Evolutionary conservation across 53 echinoderm and acorn worm species (phyloP), one percentile per base, ranked within the genome.

Genomic region (Actinopyga echinites): DNA sequence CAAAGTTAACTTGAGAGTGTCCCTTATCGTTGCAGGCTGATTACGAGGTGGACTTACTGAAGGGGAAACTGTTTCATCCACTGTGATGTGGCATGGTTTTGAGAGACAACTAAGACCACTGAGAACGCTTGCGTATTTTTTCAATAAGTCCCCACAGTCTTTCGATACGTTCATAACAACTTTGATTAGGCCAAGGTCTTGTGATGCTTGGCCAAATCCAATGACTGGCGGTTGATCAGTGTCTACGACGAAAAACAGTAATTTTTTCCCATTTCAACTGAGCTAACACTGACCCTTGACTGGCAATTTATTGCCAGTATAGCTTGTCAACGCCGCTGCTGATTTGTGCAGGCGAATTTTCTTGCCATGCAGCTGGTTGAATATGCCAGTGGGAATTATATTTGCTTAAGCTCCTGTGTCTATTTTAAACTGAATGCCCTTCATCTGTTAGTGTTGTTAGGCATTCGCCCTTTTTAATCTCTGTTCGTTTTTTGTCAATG

Each of bases 381-480:
- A 83, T 5, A 75, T 86, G 53, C 23, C 79, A n/a, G n/a, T n/a
- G n/a, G n/a, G n/a, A n/a, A n/a, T n/a, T n/a, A n/a, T n/a, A n/a
- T n/a, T n/a, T 26, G 82, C 92, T 73, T 83, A 75, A 1, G 84
- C 83, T 65, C 92, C 89, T 26, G 79, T 83, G 37, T 91, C 91
- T 22, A 91, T 62, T 26, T 91, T 88, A 26, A 91, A 86, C 12
- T 79, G 53, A 22, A 85, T 55, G 20, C 49, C 56, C 38, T 15
- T 71, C 77, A 35, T 84, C 57, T 4, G 22, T 60, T 32, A 82
- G 74, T 82, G 80, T 1, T 30, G 62, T 60, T 5, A 69, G 37
- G 38, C 38, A 69, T 69, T 36, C 69, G 5, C 32, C 69, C 29
- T 0, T n/a, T 56, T 57, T 29, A 10, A 53, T 57, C 56, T 32